Evolutionary conservation across 2,888 invertebrate species (phyloP).

Genomic region (Stenoptilia bipunctidactyla): DNA sequence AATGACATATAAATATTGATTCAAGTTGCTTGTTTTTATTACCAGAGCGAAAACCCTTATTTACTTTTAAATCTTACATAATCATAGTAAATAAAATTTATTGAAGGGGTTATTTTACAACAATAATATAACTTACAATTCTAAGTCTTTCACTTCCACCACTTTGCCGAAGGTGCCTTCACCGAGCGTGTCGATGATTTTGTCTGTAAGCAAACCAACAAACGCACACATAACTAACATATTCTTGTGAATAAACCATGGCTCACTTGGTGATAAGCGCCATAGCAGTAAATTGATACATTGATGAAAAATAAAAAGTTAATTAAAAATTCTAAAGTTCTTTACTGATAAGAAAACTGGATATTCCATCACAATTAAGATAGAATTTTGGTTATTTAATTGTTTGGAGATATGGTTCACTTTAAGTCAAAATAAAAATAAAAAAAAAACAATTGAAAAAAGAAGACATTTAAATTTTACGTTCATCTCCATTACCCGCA

Average conservation of each 20-base stretch:
- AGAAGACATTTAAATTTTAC: background rate
- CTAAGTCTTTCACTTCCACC: conserved; percentile 96
- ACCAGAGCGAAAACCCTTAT: too few species aligned
- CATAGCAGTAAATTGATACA: too few species aligned
- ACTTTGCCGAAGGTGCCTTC: conserved; percentile 99
- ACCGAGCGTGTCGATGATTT: conserved; percentile 97
- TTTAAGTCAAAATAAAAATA: background rate
- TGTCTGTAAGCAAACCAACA: conserved; percentile 89
- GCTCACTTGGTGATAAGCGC: too few species aligned
- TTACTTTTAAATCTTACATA: too few species aligned
- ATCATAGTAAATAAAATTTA: too few species aligned
- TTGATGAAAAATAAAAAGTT: too few species aligned
- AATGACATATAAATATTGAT: too few species aligned
- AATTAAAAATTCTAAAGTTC: too few species aligned
- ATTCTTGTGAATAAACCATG: too few species aligned
- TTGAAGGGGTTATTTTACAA: too few species aligned
- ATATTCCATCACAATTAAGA: background rate
- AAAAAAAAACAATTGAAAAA: background rate
- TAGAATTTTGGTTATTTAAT: background rate
- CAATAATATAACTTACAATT: conserved; percentile 80
- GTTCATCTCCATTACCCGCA: background rate
- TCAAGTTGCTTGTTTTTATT: too few species aligned
- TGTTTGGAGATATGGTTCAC: background rate
- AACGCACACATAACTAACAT: conserved; percentile 5
- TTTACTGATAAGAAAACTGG: background rate